Evolutionary conservation across 2,113 vertebrate genomes (phyloP), one percentile per base, ranked within the genome.

Genomic region (Australoheros scitulus): DNA sequence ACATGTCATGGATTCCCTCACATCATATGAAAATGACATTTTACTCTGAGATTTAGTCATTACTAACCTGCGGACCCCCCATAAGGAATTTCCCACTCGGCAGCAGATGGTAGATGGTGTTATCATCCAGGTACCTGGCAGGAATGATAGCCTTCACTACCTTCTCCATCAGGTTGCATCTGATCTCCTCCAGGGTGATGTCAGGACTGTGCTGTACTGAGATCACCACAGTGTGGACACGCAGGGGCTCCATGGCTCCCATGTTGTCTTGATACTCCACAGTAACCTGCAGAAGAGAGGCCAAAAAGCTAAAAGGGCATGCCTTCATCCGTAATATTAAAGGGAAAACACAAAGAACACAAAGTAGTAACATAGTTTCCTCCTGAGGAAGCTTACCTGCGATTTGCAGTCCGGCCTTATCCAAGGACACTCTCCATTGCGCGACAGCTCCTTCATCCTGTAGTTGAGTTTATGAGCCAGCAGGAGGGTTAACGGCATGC

Each of bases 221-320:
- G 77, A 96, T 93, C 76, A 96, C 96, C 68, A 96, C 91, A 0
- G 95, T 96, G 88, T 96, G 96, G 15, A 96, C 86, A 1, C 94
- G 92, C 60, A 93, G n/a, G 0, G 96, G 95, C 86, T 94, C 93
- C 95, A 94, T 94, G 29, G 94, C 94, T 4, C 96, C 96, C 26
- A 55, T 77, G 79, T 94, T 93, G 74, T 96, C 93, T 36, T 24
- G 68, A n/a, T 96, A 96, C 85, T 96, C 95, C 90, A 96, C 95
- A 0, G 96, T 96, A 29, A 96, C 94, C 95, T 96, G 79, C 59
- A 81, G 68, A 7, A 22, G 1, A 1, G 17, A 58, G 5, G 34
- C 47, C 29, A 34, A n/a, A 65, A 22, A n/a, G 24, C 3, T 2
- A 7, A 57, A 11, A 11, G 38, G 17, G 2, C 15, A 74, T 24